A percentile compares a stretch with the other conserved stretches of the same genome.
These are phyloP conservation scores for Notocelia uddmanniana DNA, from an alignment of 2,888 invertebrate species.

Conservation along the genomic window DNA sequence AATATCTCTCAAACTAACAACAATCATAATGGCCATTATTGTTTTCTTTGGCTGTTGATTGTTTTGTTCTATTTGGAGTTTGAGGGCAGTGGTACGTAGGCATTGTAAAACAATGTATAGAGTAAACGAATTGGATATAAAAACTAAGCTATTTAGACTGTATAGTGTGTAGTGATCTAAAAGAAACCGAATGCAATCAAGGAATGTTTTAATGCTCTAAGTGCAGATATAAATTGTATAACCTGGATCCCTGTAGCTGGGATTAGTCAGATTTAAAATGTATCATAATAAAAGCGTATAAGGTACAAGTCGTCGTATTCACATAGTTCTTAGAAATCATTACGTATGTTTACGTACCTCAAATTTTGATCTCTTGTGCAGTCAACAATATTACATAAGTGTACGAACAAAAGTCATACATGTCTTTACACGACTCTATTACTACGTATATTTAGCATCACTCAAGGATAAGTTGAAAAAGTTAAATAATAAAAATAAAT, in stretches of 20 bases:
- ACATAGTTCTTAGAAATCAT: too few species aligned
- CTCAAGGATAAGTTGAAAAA: too few species aligned
- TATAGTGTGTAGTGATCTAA: background rate
- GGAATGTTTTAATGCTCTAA: background rate
- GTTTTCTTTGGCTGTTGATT: slow-evolving; percentile 77
- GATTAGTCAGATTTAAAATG: too few species aligned
- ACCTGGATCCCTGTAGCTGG: background rate
- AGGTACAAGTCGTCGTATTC: too few species aligned
- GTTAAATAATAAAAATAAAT: too few species aligned
- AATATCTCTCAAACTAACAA: slow-evolving; percentile 52
- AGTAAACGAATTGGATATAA: slow-evolving; percentile 10
- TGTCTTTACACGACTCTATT: too few species aligned
- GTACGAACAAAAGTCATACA: too few species aligned
- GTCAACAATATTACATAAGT: too few species aligned
- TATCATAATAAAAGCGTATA: too few species aligned
- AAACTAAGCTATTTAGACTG: background rate
- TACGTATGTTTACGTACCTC: too few species aligned
- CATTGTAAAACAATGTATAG: slow-evolving; percentile 16
- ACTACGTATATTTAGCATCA: too few species aligned
- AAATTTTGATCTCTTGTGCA: too few species aligned
- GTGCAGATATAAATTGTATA: background rate
- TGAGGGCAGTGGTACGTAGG: slow-evolving; percentile 17
- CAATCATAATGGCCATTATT: slow-evolving; percentile 68
- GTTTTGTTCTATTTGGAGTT: slow-evolving; percentile 49
- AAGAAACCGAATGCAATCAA: slow-evolving; percentile 8